Base-by-base conservation (phyloP, 2,888 invertebrate species). In the Eledona agricola region DNA sequence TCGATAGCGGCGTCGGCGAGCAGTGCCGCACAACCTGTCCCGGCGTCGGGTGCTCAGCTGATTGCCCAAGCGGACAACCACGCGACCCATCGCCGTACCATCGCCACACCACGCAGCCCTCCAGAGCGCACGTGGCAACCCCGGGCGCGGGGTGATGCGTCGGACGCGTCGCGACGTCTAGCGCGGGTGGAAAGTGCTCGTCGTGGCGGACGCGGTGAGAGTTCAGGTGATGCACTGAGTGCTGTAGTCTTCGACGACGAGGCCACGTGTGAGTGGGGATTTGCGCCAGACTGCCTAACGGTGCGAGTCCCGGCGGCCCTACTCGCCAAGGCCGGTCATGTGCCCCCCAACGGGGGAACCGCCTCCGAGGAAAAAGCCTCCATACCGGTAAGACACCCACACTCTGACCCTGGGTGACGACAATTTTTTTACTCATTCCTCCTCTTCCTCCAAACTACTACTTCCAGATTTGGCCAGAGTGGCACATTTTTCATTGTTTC, bases 221-320 rank as follows among this genome's bases (percentile, higher is more conserved):
- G 53, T 42, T 34, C 40, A 55, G 65, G 66, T 66, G 67, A 72
- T 72, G 71, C 63, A 71, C 68, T 67, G 67, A 68, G 69, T 67
- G 69, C 61, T 62, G 69, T 64, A 66, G 64, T 66, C 63, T 60
- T 66, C 49, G 58, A 64, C n/a, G n/a, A 63, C 65, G 66, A 66
- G 71, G 71, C 72, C 73, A 73, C 74, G 72, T 73, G 73, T 68
- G 72, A 74, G 70, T 74, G 72, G 73, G 71, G 66, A 62, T 63
- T 60, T 57, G 68, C 66, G 66, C 64, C 67, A 66, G 69, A 74
- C 72, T 73, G 75, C 75, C 74, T 75, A 74, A 76, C 73, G 67
- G 76, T 77, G 76, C 76, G 76, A 70, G 76, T 77, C 67, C 76
- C 76, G 72, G 76, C 74, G 72, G 75, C 75, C 71, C 75, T 75